Conservation (phyloP, 2,113 vertebrate species). For the Dromas ardeola region DNA sequence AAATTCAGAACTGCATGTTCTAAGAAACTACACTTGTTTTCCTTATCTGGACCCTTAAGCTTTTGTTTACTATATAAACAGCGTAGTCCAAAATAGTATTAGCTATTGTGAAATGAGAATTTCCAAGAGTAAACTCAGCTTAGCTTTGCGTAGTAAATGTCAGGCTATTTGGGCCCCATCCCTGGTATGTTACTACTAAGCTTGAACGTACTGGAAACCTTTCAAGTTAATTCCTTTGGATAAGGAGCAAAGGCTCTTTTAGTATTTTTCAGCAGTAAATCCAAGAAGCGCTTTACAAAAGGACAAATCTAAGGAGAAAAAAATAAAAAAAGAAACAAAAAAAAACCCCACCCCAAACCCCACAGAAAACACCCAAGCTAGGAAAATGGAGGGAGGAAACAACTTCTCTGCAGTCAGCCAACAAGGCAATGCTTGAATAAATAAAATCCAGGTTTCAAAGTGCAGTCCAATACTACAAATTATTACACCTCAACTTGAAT, state of each 20-base stretch:
- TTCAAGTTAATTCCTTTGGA: not conserved
- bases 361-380: not conserved
- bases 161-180: not conserved
- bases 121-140: not conserved
- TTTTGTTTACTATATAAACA: conserved; percentile 39
- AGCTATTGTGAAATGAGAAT: conserved; percentile 2
- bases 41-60: not conserved
- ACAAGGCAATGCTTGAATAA: not conserved
- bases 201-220: not conserved
- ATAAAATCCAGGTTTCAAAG: not conserved
- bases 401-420: not conserved
- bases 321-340: no score
- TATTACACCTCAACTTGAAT: not conserved
- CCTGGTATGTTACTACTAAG: not conserved
- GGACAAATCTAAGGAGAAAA: no score
- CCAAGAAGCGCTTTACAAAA: not conserved
- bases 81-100: not conserved
- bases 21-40: not conserved
- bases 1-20: not conserved
- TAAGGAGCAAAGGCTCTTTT: not conserved
- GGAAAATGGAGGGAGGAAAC: not conserved
- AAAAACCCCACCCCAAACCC: not conserved
- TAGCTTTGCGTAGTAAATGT: not conserved
- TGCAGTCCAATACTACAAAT: not conserved
- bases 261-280: not conserved